Conservation (phyloP, 1,140 invertebrate species). For the Diabrotica undecimpunctata region DNA sequence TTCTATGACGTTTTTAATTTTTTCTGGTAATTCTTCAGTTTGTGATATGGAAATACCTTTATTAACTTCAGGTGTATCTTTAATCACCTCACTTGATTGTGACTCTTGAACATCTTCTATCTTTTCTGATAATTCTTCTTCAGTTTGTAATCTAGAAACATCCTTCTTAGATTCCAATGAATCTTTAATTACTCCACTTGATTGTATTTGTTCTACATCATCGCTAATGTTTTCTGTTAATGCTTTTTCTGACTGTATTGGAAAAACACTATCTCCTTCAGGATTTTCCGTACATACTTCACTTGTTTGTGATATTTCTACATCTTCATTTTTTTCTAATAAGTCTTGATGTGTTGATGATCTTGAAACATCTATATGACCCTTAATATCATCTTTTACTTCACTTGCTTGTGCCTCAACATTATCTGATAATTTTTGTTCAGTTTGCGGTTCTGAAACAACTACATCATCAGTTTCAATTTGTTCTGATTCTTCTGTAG, state of each 20-base stretch:
- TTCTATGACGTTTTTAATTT: background rate
- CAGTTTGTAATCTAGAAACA: background rate
- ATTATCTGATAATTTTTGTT: too few relatives aligned
- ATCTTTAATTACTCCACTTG: background rate
- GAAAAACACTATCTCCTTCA: background rate
- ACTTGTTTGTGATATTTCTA: too few relatives aligned
- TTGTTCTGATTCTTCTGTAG: too few relatives aligned
- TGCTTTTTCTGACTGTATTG: too few relatives aligned
- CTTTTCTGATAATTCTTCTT: slow-evolving; percentile 1
- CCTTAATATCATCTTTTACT: too few relatives aligned
- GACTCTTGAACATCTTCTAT: background rate
- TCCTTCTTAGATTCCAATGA: background rate
- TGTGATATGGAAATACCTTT: background rate
- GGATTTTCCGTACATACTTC: background rate
- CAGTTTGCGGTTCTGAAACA: too few relatives aligned
- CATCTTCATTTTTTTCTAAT: too few relatives aligned
- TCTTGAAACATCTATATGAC: too few relatives aligned
- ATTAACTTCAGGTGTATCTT: background rate
- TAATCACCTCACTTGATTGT: background rate
- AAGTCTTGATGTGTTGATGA: too few relatives aligned
- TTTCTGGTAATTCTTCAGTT: too few relatives aligned
- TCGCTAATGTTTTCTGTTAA: background rate
- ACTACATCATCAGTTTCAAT: too few relatives aligned
- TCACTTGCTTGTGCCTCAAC: too few relatives aligned
- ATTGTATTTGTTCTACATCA: background rate